Conservation (phyloP, 2,888 invertebrate species). For the Dasysyrphus tricinctus region DNA sequence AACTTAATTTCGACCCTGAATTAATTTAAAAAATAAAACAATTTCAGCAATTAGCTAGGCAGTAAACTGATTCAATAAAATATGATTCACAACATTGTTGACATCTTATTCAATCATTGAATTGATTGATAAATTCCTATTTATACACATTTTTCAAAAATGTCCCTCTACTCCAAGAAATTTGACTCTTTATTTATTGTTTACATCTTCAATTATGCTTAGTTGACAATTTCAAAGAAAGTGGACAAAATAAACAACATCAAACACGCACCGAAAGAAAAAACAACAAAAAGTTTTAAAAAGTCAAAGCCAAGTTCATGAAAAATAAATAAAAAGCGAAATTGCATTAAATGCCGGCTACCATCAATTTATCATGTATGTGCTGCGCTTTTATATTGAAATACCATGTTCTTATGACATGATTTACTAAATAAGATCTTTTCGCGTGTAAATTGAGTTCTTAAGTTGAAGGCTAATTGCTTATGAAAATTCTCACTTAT, state of each 20-base stretch:
- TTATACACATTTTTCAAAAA: background rate
- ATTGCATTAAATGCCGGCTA: background rate
- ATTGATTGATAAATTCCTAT: background rate
- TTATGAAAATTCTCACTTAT: background rate
- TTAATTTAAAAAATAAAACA: background rate
- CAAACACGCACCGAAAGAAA: background rate
- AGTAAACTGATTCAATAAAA: background rate
- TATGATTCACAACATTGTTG: background rate
- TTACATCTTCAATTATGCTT: background rate
- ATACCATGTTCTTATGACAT: background rate
- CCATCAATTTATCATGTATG: background rate
- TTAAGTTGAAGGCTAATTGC: background rate
- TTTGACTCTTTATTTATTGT: background rate
- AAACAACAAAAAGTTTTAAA: background rate
- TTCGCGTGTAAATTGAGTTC: background rate
- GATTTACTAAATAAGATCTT: background rate
- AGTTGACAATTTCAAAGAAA: background rate
- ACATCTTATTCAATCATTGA: background rate
- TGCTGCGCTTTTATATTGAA: background rate
- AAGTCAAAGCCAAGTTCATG: constrained; percentile 3
- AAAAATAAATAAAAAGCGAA: background rate
- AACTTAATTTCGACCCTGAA: background rate
- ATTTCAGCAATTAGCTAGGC: background rate
- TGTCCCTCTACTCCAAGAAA: background rate
- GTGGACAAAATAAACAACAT: background rate